These are phyloP conservation scores for Nesogale talazaci DNA, from an alignment of 2,113 vertebrate genomes.

Conservation along the genomic window DNA sequence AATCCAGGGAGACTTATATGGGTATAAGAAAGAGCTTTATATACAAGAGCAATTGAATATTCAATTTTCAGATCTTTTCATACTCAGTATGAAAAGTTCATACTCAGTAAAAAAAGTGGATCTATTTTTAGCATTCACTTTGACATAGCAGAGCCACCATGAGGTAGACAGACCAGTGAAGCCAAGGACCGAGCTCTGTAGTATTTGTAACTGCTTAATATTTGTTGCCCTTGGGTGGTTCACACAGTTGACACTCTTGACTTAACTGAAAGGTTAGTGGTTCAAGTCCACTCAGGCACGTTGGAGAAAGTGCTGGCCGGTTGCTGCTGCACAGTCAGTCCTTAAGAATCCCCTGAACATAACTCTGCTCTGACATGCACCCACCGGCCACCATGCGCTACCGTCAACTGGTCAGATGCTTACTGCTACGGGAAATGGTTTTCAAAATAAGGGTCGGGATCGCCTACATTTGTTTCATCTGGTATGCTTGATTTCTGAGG, in stretches of 20 bases:
- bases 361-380: not conserved
- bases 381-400: not conserved
- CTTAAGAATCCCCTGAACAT: not conserved
- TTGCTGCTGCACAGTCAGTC: not conserved
- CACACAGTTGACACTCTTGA: not conserved
- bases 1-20: too few species aligned
- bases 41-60: too few species aligned
- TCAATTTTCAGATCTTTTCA: not conserved
- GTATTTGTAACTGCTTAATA: not conserved
- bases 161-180: not conserved
- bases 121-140: not conserved
- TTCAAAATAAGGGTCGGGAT: constrained; percentile 7
- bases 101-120: not conserved
- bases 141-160: not conserved
- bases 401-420: not conserved
- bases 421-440: constrained; percentile 32
- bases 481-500: not conserved
- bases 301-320: not conserved
- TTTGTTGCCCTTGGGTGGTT: not conserved
- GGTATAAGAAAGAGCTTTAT: too few species aligned
- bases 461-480: constrained; percentile 5
- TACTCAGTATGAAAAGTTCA: constrained; percentile 17
- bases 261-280: not conserved
- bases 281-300: not conserved
- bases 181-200: not conserved